Evolutionary conservation across 2,113 vertebrate species (phyloP), one percentile per base, ranked within the genome.

Genomic region (Dicentrarchus labrax): DNA sequence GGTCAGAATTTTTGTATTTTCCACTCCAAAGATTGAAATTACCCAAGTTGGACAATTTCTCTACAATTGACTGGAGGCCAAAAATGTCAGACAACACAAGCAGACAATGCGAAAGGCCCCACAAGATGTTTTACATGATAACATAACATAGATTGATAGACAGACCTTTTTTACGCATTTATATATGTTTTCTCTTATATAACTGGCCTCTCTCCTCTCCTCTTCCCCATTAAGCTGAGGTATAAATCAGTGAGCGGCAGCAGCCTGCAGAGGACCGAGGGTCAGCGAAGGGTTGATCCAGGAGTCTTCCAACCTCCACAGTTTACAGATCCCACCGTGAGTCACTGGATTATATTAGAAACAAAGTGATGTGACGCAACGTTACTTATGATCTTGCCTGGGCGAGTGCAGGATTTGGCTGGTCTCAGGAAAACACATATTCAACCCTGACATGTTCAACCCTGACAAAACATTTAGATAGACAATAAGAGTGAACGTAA

Each of bases 181-280:
- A 15, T 48, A 12, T 16, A 38, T 61, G 16, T 61, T 62, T 41
- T 57, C 21, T 43, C 67, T 80, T 22, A 36, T 59, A 16, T 57
- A 71, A 51, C 36, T n/a, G 50, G 12, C 24, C 30, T 43, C 39
- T 50, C 15, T 38, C n/a, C 21, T 12, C 43, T 51, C 16, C 53
- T 60, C 36, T 24, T 51, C 21, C 39, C 4, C 9, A 10, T 69
- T 74, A 71, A 51, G 48, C 5, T 0, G 36, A 73, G 47, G 21
- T 53, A 47, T 86, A 84, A 89, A 91, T 91, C 85, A 84, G 73
- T 54, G 56, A 73, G 72, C n/a, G 24, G 74, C 47, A 67, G 72
- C 56, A 19, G 71, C 54, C 45, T 57, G 43, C 36, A 47, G 67
- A 82, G 41, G 72, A 80, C 19, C 7, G 45, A 51, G n/a, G 80